Base-by-base conservation (phyloP, 53 echinoderm and acorn worm genomes). In the Apostichopus leukothele region DNA sequence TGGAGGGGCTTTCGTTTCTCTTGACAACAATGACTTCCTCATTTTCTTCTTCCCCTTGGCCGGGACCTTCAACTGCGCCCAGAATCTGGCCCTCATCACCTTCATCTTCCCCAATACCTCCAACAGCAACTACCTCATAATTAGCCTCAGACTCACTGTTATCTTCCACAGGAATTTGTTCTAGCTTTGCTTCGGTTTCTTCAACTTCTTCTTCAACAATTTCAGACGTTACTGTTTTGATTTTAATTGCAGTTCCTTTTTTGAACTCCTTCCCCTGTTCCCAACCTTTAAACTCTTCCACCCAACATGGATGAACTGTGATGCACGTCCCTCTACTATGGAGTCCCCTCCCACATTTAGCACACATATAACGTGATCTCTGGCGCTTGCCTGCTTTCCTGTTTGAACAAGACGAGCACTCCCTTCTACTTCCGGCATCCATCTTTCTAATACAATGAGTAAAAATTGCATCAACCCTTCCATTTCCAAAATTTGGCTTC, bases 221-320 rank as follows among this genome's bases (percentile, higher is more conserved):
- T 19, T 68, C 74, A 57, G 57, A 57, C 7, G 10, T 10, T 7
- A 57, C 57, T 54, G 51, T 51, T 55, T 81, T 23, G 9, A 81
- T 22, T 20, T 63, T 66, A 51, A 39, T 60, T 51, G 13, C 67
- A 67, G 50, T 60, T 50, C 7, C 67, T 67, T 25, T 85, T 50
- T 25, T 85, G 85, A 85, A 85, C 50, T 85, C 85, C 66, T 85
- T 85, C 21, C 85, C 88, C 23, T 22, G 88, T 75, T 74, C 75
- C 88, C 88, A 87, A 7, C 88, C 88, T 10, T 87, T 74, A 26
- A 87, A 87, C 19, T 87, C 88, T 8, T 74, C 88, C 75, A 52
- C 39, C 88, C 88, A 87, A 73, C 88, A 87, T 25, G 88, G 88
- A n/a, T 87, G 88, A 73, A 87, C 55, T 74, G 88, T 87, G n/a